Percentiles rank a stretch among this genome's conserved stretches.
phyloP scores from a whole-genome alignment of 2,888 invertebrate genomes.

The Macropis europaea region DNA sequence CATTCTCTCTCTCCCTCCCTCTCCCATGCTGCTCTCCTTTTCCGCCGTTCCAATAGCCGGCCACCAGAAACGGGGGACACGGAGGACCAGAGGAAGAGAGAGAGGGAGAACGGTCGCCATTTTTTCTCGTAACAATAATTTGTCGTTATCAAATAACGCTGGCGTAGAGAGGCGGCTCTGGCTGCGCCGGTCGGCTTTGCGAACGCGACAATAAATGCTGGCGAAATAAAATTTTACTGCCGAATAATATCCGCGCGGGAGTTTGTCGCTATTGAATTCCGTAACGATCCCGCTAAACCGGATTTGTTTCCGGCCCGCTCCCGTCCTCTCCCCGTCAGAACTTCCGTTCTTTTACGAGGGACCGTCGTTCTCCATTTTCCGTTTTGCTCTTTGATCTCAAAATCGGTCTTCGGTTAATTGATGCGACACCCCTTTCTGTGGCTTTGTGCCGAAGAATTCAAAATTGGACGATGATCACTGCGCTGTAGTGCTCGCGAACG shows the following conservation, averaged over 20 bases:
- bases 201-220: constrained; percentile 75
- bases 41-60: not conserved
- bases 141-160: constrained; percentile 78
- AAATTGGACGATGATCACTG: too few species aligned
- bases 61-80: not conserved
- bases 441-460: too few species aligned
- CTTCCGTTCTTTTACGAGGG: too few species aligned
- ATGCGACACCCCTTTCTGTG: too few species aligned
- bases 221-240: constrained; percentile 79
- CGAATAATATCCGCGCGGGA: constrained; percentile 74
- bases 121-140: constrained; percentile 79
- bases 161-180: constrained; percentile 19
- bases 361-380: too few species aligned
- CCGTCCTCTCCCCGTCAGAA: too few species aligned
- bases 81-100: not conserved
- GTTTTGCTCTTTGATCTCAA: too few species aligned
- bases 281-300: constrained; percentile 45
- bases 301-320: not conserved
- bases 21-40: not conserved
- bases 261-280: constrained; percentile 79
- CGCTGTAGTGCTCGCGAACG: too few species aligned
- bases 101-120: constrained; percentile 59
- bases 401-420: too few species aligned
- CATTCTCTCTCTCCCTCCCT: not conserved
- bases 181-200: constrained; percentile 57